phyloP scores from a whole-genome alignment of 2,797 vertebrate species.

The Poecilia wingei region DNA sequence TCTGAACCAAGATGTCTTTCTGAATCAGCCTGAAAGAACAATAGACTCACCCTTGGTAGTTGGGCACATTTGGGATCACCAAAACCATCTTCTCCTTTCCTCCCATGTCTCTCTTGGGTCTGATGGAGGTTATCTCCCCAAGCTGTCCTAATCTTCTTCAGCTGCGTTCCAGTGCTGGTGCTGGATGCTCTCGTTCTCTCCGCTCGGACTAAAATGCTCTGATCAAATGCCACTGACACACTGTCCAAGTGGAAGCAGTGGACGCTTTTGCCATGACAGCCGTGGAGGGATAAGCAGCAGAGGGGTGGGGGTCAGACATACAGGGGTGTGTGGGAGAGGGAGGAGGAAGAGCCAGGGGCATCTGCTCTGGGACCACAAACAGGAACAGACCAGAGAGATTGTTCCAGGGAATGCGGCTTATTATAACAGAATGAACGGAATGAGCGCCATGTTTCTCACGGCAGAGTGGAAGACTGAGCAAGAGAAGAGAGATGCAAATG shows the following conservation, averaged over 20 bases:
- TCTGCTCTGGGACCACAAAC: slow-evolving; percentile 34
- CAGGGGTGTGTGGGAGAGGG: slow-evolving; percentile 51
- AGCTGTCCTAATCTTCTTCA: slow-evolving; percentile 75
- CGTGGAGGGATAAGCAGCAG: slow-evolving; percentile 51
- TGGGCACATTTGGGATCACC: slow-evolving; percentile 78
- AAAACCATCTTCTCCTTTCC: slow-evolving; percentile 87
- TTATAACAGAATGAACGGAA: slow-evolving; percentile 75
- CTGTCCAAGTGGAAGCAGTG: slow-evolving; percentile 42
- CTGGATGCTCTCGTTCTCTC: slow-evolving; percentile 70
- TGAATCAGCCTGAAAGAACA: not conserved
- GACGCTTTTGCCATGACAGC: slow-evolving; percentile 50
- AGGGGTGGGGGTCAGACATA: slow-evolving; percentile 54
- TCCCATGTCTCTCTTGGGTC: slow-evolving; percentile 81
- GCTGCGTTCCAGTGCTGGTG: slow-evolving; percentile 24
- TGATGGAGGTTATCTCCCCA: slow-evolving; percentile 40
- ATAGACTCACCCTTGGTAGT: slow-evolving; percentile 82
- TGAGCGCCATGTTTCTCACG: slow-evolving; percentile 75
- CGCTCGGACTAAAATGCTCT: not conserved
- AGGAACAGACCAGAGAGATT: slow-evolving; percentile 78
- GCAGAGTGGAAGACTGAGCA: slow-evolving; percentile 53
- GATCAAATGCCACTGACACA: slow-evolving; percentile 32
- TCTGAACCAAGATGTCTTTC: not conserved
- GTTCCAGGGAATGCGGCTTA: slow-evolving; percentile 77
- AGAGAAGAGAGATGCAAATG: not conserved
- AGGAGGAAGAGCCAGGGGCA: slow-evolving; percentile 21